Evolutionary conservation across 2,797 vertebrate species (phyloP), one percentile per base, ranked within the genome.

Genomic region (Agapornis canus): DNA sequence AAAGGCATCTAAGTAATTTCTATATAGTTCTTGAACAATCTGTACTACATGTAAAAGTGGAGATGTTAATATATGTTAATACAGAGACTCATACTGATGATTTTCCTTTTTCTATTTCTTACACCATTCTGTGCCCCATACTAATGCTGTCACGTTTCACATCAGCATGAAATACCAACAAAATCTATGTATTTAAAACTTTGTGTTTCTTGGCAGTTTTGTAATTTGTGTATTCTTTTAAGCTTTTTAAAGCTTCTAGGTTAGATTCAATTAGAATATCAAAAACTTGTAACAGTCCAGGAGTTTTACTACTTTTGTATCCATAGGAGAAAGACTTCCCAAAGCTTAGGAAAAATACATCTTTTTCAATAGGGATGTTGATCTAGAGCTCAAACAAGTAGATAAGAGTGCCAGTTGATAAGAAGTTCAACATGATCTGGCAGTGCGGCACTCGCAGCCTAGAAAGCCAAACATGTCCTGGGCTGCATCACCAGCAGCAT

Each of bases 71-170:
- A 95, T 51, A 75, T n/a, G 31, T 35, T 31, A 76, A 27, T 42
- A 71, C 7, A 71, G 64, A 95, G 85, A 95, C 3, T n/a, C 86
- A 76, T 37, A 83, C 37, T 83, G 68, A 73, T 75, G 51, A 72
- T 95, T 94, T 95, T 76, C 76, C 49, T 78, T 94, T 76, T 94
- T 76, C 73, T 93, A 39, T 56, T 89, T 94, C 70, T 66, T 86
- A 69, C 7, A 54, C 16, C 6, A 40, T 78, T 71, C 42, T 70
- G 35, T 77, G 40, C 22, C 45, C 78, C 19, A 63, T 42, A 87
- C 11, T 60, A 89, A 89, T 60, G 70, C 22, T 5, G 1, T 37
- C 21, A 68, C 76, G 96, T 92, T 72, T 95, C 59, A 79, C 32
- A 54, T 65, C 60, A 95, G 81, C 84, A 85, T 12, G 51, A 92